phyloP scores from a whole-genome alignment of 2,888 invertebrate species.

The Tryphoninae sp. region DNA sequence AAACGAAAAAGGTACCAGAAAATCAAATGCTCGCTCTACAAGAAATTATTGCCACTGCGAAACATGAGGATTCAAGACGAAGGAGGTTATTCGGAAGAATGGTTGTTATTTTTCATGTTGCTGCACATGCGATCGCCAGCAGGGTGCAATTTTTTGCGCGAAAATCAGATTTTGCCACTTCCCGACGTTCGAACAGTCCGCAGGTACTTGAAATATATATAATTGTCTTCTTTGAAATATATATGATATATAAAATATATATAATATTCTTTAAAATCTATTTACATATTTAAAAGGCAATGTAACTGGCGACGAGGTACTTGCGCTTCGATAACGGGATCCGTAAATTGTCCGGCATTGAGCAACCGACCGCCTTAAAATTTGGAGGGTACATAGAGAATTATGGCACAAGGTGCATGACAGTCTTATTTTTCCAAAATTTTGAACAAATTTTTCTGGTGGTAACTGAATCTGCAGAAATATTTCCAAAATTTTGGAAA shows the following conservation, averaged over 20 bases:
- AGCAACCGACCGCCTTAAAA: too few relatives aligned
- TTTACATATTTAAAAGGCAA: neutral
- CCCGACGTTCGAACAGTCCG: slow-evolving; percentile 56
- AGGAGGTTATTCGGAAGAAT: slow-evolving; percentile 62
- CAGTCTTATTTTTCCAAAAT: too few relatives aligned
- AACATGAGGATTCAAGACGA: slow-evolving; percentile 47
- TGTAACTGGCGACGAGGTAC: too few relatives aligned
- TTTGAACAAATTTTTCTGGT: too few relatives aligned
- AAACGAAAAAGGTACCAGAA: slow-evolving; percentile 26
- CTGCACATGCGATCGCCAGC: slow-evolving; percentile 63
- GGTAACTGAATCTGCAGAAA: too few relatives aligned
- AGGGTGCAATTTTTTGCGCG: slow-evolving; percentile 59
- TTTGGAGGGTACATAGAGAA: too few relatives aligned
- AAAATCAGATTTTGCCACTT: slow-evolving; percentile 56
- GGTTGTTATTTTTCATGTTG: slow-evolving; percentile 64
- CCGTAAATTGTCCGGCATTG: too few relatives aligned
- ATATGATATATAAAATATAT: slow-evolving; percentile 32
- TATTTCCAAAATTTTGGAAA: too few relatives aligned
- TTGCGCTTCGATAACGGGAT: too few relatives aligned
- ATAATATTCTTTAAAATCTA: neutral
- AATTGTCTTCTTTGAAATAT: neutral
- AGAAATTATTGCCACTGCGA: slow-evolving; percentile 59
- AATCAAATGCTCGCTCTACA: slow-evolving; percentile 43
- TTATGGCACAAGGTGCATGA: too few relatives aligned
- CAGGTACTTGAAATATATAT: slow-evolving; percentile 46